These are phyloP conservation scores for Plectrocnemia conspersa DNA, from an alignment of 1,140 invertebrate species.

Conservation along the genomic window DNA sequence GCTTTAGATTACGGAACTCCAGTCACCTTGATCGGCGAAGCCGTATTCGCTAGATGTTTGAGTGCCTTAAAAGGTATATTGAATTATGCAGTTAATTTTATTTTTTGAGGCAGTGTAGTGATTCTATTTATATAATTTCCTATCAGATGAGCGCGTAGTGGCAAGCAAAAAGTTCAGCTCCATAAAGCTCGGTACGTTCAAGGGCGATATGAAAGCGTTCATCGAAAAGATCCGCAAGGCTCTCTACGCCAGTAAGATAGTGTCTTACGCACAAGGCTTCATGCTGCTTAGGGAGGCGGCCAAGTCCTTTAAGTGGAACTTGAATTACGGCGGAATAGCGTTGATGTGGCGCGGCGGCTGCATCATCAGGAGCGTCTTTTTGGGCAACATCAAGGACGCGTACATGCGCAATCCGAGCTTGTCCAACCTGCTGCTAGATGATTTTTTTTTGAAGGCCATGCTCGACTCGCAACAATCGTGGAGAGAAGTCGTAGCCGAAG, in stretches of 20 bases:
- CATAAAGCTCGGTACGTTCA: conserved; percentile 53
- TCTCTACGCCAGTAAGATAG: conserved; percentile 96
- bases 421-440: conserved; percentile 87
- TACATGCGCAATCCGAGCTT: conserved; percentile 90
- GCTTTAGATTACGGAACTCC: conserved; percentile 95
- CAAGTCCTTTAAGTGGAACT: conserved; percentile 81
- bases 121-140: conserved; percentile 13
- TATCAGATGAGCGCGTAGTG: conserved; percentile 65
- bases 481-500: conserved; percentile 62
- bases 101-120: neutral
- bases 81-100: neutral
- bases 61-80: conserved; percentile 70
- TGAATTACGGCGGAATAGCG: conserved; percentile 97
- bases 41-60: conserved; percentile 93
- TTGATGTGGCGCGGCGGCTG: conserved; percentile 99
- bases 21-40: conserved; percentile 96
- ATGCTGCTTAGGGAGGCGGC: conserved; percentile 96
- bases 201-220: conserved; percentile 76
- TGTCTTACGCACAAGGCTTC: conserved; percentile 99
- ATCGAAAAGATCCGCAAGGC: conserved; percentile 73
- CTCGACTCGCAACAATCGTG: conserved; percentile 70
- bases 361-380: conserved; percentile 94
- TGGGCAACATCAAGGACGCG: conserved; percentile 95
- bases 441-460: conserved; percentile 89
- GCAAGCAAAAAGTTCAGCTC: conserved; percentile 78